Conservation (phyloP, 2,797 vertebrate species). For the Petrocephalus schoutedeni region DNA sequence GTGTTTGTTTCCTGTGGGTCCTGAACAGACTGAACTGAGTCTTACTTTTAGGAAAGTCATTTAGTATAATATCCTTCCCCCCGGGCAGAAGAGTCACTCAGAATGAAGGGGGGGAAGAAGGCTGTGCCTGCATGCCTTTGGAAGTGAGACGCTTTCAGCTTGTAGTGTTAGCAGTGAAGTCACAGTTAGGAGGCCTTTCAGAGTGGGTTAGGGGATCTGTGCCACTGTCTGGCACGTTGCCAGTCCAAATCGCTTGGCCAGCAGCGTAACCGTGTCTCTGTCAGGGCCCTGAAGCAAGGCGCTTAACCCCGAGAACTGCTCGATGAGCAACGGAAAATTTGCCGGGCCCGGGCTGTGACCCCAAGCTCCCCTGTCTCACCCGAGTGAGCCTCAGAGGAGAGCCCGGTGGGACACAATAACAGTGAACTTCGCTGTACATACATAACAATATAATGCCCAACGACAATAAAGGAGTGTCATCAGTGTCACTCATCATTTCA, state of each 20-base stretch:
- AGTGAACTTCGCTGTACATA: neutral
- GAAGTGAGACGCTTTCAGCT: neutral
- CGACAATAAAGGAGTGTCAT: neutral
- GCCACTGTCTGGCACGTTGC: neutral
- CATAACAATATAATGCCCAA: neutral
- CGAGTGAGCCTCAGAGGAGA: neutral
- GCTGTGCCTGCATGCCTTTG: neutral
- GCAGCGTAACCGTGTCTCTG: neutral
- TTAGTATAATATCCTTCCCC: neutral
- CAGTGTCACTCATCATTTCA: neutral
- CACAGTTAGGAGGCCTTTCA: neutral
- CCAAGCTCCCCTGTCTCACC: neutral
- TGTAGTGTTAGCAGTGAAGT: neutral
- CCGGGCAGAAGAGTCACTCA: neutral
- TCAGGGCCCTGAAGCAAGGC: neutral
- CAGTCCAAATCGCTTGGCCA: neutral
- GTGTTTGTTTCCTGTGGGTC: neutral
- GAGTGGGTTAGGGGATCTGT: neutral
- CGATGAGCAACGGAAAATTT: neutral
- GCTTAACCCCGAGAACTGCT: neutral
- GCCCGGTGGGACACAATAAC: neutral
- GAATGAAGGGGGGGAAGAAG: neutral
- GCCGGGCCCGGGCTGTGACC: neutral
- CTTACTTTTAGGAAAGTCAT: constrained; percentile 18
- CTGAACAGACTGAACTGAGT: neutral